Percentiles rank a stretch among this genome's conserved stretches.
Evolutionary conservation across 2,888 invertebrate genomes (phyloP).

Genomic region (Willowsia nigromaculata): DNA sequence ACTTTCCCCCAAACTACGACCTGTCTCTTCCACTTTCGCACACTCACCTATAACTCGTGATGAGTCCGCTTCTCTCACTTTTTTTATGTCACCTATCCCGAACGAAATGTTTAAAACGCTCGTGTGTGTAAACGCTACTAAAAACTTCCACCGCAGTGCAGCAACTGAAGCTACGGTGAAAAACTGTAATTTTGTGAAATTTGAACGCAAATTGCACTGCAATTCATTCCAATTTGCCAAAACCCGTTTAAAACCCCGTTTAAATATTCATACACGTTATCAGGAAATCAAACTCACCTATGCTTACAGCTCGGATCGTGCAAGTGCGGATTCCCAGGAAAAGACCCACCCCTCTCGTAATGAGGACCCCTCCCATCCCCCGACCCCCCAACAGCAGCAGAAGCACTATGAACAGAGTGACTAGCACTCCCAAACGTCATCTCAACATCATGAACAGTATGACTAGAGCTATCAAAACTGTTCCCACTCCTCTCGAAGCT

Average conservation of each 20-base stretch:
- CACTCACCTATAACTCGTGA: neutral
- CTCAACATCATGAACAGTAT: constrained; percentile 63
- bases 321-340: constrained; percentile 66
- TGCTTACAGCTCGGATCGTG: constrained; percentile 68
- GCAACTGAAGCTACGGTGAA: too few species aligned
- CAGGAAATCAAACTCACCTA: constrained; percentile 38
- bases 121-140: neutral
- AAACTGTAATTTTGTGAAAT: too few species aligned
- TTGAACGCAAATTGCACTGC: too few species aligned
- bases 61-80: neutral
- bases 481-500: too few species aligned
- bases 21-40: neutral
- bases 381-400: constrained; percentile 35
- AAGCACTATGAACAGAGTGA: constrained; percentile 59
- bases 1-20: neutral
- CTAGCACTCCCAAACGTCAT: constrained; percentile 65
- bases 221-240: too few species aligned
- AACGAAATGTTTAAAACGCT: neutral
- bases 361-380: constrained; percentile 8
- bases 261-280: neutral
- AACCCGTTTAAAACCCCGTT: too few species aligned
- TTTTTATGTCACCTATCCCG: neutral
- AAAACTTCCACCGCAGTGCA: too few species aligned
- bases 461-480: constrained; percentile 65
- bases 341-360: constrained; percentile 64